A percentile compares a stretch with the other conserved stretches of the same genome.
These are phyloP conservation scores for Amphilophus citrinellus DNA, from an alignment of 2,113 vertebrate species.

Conservation along the genomic window DNA sequence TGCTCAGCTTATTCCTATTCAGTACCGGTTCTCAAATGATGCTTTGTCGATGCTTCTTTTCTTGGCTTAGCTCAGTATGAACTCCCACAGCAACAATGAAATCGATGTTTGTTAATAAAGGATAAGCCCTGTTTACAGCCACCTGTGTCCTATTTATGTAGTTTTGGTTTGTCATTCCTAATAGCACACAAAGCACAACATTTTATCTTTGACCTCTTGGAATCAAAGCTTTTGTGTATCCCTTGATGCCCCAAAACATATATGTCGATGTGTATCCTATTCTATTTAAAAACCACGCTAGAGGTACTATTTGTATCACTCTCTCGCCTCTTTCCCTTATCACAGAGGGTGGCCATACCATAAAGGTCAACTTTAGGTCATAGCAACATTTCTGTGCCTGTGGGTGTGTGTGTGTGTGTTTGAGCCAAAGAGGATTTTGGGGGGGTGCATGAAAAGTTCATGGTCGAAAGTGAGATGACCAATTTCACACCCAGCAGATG, in stretches of 20 bases:
- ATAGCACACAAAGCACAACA: not conserved
- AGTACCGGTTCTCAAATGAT: not conserved
- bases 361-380: constrained; percentile 60
- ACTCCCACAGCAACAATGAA: constrained; percentile 8
- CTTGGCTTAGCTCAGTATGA: not conserved
- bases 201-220: not conserved
- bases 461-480: constrained; percentile 73
- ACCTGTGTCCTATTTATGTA: constrained; percentile 11
- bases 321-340: not conserved
- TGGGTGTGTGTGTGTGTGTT: not conserved
- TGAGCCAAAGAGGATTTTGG: not conserved
- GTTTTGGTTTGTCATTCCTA: constrained; percentile 2
- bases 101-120: constrained; percentile 5
- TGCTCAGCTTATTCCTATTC: not conserved
- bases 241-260: constrained; percentile 4
- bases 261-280: not conserved
- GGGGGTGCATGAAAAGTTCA: constrained; percentile 63
- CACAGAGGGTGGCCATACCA: constrained; percentile 60
- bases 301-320: constrained; percentile 38
- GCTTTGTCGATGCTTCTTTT: not conserved
- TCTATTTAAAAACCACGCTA: not conserved
- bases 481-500: constrained; percentile 79
- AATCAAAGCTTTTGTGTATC: constrained; percentile 4
- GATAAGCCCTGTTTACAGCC: not conserved
- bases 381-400: constrained; percentile 7